These are phyloP conservation scores for Australoheros scitulus DNA, from an alignment of 2,113 vertebrate species.

Conservation along the genomic window DNA sequence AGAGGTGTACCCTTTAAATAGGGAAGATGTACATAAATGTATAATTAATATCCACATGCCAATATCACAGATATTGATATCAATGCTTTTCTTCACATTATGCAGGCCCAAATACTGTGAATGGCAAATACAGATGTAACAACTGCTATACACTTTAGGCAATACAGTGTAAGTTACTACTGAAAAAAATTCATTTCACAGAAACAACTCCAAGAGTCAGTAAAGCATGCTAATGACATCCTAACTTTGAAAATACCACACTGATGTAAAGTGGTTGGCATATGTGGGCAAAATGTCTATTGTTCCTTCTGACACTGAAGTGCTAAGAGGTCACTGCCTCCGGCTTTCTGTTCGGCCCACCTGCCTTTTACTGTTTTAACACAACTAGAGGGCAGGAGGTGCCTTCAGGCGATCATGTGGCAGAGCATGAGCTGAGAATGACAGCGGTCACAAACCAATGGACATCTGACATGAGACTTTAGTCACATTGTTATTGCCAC, in stretches of 20 bases:
- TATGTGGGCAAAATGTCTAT: background rate
- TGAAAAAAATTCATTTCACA: background rate
- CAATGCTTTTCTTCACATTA: constrained; percentile 1
- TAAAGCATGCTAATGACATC: background rate
- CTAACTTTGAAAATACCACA: background rate
- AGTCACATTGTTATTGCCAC: background rate
- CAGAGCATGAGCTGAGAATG: constrained; percentile 32
- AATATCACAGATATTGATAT: background rate
- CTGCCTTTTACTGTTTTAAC: constrained; percentile 43
- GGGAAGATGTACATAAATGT: background rate
- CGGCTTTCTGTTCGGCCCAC: constrained; percentile 32
- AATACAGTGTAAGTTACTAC: background rate
- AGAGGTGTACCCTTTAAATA: background rate
- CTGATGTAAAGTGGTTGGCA: background rate
- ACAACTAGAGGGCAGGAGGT: constrained; percentile 40
- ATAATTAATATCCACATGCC: background rate
- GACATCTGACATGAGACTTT: constrained; percentile 6
- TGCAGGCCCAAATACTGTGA: background rate
- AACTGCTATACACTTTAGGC: background rate
- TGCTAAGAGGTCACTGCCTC: constrained; percentile 20
- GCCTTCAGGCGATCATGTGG: constrained; percentile 35
- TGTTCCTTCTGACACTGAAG: constrained; percentile 6
- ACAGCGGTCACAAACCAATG: constrained; percentile 11
- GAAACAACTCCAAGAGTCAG: background rate
- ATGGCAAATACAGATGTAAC: background rate